Base-by-base conservation (phyloP, 2,888 invertebrate genomes). In the Sinohyriopsis cumingii region DNA sequence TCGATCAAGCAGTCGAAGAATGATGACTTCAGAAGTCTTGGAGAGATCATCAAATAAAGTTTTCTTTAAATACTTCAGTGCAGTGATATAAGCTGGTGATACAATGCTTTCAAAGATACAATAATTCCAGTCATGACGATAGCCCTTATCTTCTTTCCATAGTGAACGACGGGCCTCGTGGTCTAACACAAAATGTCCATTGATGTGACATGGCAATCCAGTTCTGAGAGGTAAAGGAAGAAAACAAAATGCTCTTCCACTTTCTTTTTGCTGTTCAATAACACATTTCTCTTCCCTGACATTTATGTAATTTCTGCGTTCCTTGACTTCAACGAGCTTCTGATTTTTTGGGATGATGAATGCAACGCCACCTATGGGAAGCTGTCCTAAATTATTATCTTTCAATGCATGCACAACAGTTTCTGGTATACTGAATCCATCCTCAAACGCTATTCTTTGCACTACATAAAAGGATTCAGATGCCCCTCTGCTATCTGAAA, bases 101-200 rank as follows among this genome's bases (percentile, higher is more conserved):
- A 87, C 77, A 9, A 86, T 77, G n/a, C 78, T 59, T 19, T 68
- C 56, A 18, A 86, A 33, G 19, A 87, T 53, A 18, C 71, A 65
- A 24, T 74, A 65, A 75, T 89, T 89, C 88, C 89, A 89, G 20
- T 80, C 78, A 3, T 67, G 56, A 62, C 67, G 66, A 18, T 65
- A 45, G 45, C 45, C 45, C 4, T 76, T 2, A 5, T 63, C 71
- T 25, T 61, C 72, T 22, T 67, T 73, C 79, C 79, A 82, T 1
- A 84, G 62, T 24, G 65, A 70, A 60, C 84, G 66, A 65, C 85
- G 75, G 1, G 84, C 71, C 68, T 84, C 82, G 65, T 84, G 82
- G 61, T 83, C 84, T 5, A 87, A 74, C 12, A 79, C 79, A 79
- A 86, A 87, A 64, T 86, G 83, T 0, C 83, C 87, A 73, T 87